Evolutionary conservation across 1,140 invertebrate genomes (phyloP), one percentile per base, ranked within the genome.

Genomic region (Plutomurus gul): DNA sequence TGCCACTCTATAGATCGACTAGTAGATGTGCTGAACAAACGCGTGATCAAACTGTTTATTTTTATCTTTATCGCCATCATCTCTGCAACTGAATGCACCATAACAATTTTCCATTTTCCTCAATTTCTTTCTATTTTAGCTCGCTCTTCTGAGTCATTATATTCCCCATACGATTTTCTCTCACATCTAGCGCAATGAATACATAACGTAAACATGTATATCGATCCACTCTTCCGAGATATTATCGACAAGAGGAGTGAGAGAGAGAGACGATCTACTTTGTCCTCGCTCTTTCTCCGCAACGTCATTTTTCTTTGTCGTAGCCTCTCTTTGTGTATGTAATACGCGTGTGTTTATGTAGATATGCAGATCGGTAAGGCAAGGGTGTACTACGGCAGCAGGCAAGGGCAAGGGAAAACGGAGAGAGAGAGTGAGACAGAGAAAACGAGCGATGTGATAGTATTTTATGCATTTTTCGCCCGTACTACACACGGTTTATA

Each of bases 31-130:
- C 20, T 22, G 47, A 51, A n/a, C n/a, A n/a, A n/a, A 20, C 47
- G 47, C 47, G 47, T 51, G 47, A 51, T 51, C 25, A 51, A 22
- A 51, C n/a, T n/a, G n/a, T n/a, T n/a, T n/a, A 22, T 51, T 51
- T 51, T 51, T 51, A 51, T 51, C 47, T 51, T 51, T 51, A 51
- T 51, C 20, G 47, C 47, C 25, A n/a, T n/a, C n/a, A n/a, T n/a
- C n/a, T n/a, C n/a, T n/a, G n/a, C n/a, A n/a, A n/a, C n/a, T 51
- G 13, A 51, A 51, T 51, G 18, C 47, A 51, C 25, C 47, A 18
- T 22, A 6, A n/a, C 47, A 51, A 51, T 51, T 22, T 51, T 51
- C 18, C 47, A 51, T 51, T 51, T 51, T 51, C 18, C 47, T 22
- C 16, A 18, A 51, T 51, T 51, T 22, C 4, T 22, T 13, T 22